Percentiles rank a stretch among this genome's conserved stretches.
These are phyloP conservation scores for Cosmia trapezina DNA, from an alignment of 2,888 invertebrate species.

Conservation along the genomic window DNA sequence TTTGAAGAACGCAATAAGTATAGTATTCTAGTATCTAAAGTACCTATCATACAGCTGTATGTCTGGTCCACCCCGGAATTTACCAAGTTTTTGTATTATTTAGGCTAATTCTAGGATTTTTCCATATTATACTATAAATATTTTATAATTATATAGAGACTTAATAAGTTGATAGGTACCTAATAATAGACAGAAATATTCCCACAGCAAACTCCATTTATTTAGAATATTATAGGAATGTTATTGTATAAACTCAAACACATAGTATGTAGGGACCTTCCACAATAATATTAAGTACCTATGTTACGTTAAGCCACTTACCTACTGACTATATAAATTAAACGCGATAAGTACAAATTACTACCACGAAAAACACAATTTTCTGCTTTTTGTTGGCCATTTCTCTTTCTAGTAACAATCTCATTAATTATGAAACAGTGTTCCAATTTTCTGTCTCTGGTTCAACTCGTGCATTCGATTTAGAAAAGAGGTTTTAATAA, in stretches of 20 bases:
- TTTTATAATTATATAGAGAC: constrained; percentile 26
- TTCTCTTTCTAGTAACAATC: constrained; percentile 25
- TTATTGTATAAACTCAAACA: constrained; percentile 17
- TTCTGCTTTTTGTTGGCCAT: background rate
- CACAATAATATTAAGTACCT: constrained; percentile 11
- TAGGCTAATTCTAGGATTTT: constrained; percentile 40
- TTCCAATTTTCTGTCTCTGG: constrained; percentile 28
- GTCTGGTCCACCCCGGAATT: constrained; percentile 11
- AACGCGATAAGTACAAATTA: background rate
- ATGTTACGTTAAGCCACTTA: constrained; percentile 24
- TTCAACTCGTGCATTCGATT: too few relatives aligned
- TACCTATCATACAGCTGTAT: background rate
- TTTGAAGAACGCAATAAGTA: constrained; percentile 43
- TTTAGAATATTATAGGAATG: constrained; percentile 24
- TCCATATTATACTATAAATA: constrained; percentile 35
- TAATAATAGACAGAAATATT: constrained; percentile 5
- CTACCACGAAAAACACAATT: background rate
- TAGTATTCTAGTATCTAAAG: constrained; percentile 7
- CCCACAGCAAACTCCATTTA: constrained; percentile 11
- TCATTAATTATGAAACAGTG: constrained; percentile 25
- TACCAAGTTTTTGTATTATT: constrained; percentile 10
- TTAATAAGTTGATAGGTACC: constrained; percentile 28
- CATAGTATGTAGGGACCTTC: background rate
- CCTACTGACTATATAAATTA: constrained; percentile 6
- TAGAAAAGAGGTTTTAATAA: too few relatives aligned